phyloP scores from a whole-genome alignment of 2,113 vertebrate species.

The Phodopus roborovskii region DNA sequence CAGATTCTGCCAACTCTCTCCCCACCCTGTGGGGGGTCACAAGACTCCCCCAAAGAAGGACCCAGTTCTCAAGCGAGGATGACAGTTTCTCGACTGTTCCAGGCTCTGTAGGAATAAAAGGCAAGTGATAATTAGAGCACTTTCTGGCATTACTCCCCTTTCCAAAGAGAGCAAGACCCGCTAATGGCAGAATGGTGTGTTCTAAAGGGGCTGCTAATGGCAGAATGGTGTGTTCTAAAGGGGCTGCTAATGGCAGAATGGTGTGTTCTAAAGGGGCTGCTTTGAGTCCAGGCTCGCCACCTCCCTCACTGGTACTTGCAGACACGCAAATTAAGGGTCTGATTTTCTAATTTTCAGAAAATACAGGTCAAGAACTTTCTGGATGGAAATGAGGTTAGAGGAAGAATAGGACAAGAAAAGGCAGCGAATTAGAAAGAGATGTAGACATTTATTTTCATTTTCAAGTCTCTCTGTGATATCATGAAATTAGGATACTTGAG shows the following conservation, averaged over 20 bases:
- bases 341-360: slow-evolving; percentile 68
- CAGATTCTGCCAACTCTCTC: neutral
- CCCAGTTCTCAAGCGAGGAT: neutral
- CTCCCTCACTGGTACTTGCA: neutral
- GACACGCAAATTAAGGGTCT: slow-evolving; percentile 46
- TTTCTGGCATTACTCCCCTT: slow-evolving; percentile 18
- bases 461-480: neutral
- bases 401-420: neutral
- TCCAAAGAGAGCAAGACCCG: neutral
- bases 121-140: slow-evolving; percentile 32
- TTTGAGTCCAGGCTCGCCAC: accelerated
- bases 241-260: neutral
- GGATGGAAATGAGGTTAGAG: slow-evolving; percentile 45
- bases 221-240: slow-evolving; percentile 8
- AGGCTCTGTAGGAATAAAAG: neutral
- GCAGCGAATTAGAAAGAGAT: neutral
- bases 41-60: neutral
- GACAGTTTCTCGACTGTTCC: slow-evolving; percentile 26
- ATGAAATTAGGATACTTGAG: slow-evolving; percentile 21
- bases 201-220: neutral
- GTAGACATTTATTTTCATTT: neutral
- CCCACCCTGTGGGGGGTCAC: neutral
- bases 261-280: neutral
- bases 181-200: slow-evolving; percentile 42
- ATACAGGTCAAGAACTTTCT: slow-evolving; percentile 48